Conservation (phyloP, 2,888 invertebrate species). For the Tipula unca region DNA sequence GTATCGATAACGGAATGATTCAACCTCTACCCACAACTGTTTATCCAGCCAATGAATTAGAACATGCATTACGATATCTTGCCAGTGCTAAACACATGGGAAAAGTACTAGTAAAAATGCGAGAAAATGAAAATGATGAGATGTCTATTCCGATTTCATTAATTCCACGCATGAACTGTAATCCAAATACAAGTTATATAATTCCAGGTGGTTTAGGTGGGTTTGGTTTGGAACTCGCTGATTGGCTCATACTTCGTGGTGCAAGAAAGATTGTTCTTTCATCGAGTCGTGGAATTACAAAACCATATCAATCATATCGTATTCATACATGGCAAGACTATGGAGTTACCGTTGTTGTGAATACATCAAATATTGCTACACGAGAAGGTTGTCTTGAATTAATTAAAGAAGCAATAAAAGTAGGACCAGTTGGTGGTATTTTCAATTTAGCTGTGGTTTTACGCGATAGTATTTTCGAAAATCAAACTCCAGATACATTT, state of each 20-base stretch:
- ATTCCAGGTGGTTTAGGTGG: constrained; percentile 81
- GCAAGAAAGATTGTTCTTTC: constrained; percentile 69
- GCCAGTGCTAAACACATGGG: constrained; percentile 71
- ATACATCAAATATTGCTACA: constrained; percentile 62
- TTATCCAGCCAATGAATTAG: constrained; percentile 57
- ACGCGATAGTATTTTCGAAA: constrained; percentile 65
- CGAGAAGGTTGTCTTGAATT: constrained; percentile 59
- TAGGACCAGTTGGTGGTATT: constrained; percentile 71
- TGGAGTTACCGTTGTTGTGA: constrained; percentile 58
- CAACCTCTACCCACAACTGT: constrained; percentile 57
- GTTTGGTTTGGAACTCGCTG: constrained; percentile 80
- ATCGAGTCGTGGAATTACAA: constrained; percentile 68
- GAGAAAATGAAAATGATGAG: constrained; percentile 30
- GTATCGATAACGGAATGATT: constrained; percentile 56
- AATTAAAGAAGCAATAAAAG: constrained; percentile 50
- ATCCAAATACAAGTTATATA: constrained; percentile 44
- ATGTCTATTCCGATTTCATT: constrained; percentile 34
- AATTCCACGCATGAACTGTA: constrained; percentile 34
- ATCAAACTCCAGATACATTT: constrained; percentile 64
- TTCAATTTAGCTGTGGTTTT: constrained; percentile 84
- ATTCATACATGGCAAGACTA: constrained; percentile 21
- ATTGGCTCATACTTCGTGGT: constrained; percentile 78
- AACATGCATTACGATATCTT: constrained; percentile 60
- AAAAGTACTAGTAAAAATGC: constrained; percentile 49
- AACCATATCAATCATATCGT: constrained; percentile 73